These are phyloP conservation scores for Sarcophaga caerulescens DNA, from an alignment of 2,888 invertebrate genomes.

Conservation along the genomic window DNA sequence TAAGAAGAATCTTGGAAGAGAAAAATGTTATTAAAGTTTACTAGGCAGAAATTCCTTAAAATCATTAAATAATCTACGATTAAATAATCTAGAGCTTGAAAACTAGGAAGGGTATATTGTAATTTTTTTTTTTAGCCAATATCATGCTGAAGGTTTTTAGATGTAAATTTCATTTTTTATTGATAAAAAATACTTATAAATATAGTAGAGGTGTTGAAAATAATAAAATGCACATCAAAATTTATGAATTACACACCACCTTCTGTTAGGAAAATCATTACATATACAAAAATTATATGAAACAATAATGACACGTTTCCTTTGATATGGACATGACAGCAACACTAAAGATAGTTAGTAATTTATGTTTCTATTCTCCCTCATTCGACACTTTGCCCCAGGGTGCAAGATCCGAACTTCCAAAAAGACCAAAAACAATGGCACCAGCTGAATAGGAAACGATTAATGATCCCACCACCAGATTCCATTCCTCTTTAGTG, in stretches of 20 bases:
- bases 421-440: constrained; percentile 79
- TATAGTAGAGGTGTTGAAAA: too few relatives aligned
- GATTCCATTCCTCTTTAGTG: constrained; percentile 80
- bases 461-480: constrained; percentile 79
- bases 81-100: too few relatives aligned
- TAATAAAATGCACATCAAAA: not conserved
- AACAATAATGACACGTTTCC: not conserved
- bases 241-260: not conserved
- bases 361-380: not conserved
- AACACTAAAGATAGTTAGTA: not conserved
- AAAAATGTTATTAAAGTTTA: too few relatives aligned
- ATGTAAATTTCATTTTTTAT: too few relatives aligned
- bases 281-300: not conserved
- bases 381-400: constrained; percentile 77
- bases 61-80: too few relatives aligned
- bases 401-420: constrained; percentile 79
- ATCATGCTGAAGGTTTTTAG: too few relatives aligned
- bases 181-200: too few relatives aligned
- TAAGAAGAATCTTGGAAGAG: too few relatives aligned
- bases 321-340: not conserved
- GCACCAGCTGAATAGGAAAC: constrained; percentile 77
- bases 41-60: too few relatives aligned
- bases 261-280: not conserved
- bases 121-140: too few relatives aligned
- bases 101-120: too few relatives aligned